Conservation (phyloP, 2,797 vertebrate genomes). For the Cygnus olor region DNA sequence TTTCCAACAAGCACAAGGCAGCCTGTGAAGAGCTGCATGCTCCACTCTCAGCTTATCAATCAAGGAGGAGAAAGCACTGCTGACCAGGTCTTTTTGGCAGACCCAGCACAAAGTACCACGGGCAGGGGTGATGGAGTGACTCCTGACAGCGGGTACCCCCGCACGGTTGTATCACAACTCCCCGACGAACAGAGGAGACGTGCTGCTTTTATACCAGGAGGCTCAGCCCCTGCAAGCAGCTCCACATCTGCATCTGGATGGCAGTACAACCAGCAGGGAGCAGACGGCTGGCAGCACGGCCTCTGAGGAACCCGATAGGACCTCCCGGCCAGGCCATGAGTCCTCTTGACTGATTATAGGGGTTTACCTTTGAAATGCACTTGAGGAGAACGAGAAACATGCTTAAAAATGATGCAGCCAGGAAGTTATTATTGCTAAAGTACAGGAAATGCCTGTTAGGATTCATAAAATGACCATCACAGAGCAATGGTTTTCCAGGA, state of each 20-base stretch:
- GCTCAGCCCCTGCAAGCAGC: background rate
- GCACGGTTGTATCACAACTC: background rate
- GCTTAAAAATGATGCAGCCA: background rate
- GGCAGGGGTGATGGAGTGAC: background rate
- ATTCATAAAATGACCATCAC: background rate
- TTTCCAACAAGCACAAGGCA: background rate
- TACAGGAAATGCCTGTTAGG: background rate
- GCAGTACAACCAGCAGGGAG: background rate
- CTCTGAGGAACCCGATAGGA: too few relatives aligned
- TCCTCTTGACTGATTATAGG: background rate
- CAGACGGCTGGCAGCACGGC: background rate
- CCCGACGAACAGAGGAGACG: too few relatives aligned
- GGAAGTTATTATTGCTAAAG: background rate
- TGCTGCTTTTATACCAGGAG: background rate
- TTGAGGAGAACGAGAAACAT: background rate
- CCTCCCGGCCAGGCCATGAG: background rate
- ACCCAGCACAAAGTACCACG: background rate
- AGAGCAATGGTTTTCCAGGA: background rate
- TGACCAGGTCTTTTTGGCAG: background rate
- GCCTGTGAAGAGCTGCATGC: background rate
- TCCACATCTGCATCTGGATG: too few relatives aligned
- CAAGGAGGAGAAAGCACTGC: background rate
- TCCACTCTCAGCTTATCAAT: background rate
- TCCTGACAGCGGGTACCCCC: background rate
- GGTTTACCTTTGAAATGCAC: background rate